These are phyloP conservation scores for Melangyna quadrimaculata DNA, from an alignment of 2,888 invertebrate genomes.

Conservation along the genomic window DNA sequence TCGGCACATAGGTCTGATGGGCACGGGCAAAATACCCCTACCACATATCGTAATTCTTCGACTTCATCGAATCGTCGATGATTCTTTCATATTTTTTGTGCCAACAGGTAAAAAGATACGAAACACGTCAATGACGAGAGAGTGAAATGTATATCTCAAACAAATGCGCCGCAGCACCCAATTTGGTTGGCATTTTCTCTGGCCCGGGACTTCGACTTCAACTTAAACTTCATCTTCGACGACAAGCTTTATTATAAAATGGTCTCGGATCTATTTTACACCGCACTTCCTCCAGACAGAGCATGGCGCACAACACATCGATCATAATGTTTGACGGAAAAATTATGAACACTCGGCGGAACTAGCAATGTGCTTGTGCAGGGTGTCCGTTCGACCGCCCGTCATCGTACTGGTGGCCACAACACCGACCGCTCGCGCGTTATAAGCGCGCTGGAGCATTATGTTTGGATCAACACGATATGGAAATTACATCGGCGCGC, in stretches of 20 bases:
- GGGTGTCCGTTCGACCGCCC: conserved; percentile 1
- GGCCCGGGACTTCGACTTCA: not conserved
- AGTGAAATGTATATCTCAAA: conserved; percentile 56
- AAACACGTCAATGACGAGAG: conserved; percentile 51
- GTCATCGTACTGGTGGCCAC: not conserved
- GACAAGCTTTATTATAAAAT: conserved; percentile 34
- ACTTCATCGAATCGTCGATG: conserved; percentile 58
- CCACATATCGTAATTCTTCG: conserved; percentile 29
- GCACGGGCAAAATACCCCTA: not conserved
- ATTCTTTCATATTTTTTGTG: conserved; percentile 48
- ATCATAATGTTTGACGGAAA: conserved; percentile 70
- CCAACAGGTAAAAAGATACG: conserved; percentile 67
- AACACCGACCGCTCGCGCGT: not conserved
- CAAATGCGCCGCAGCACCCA: conserved; percentile 58
- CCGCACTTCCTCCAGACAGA: conserved; percentile 62
- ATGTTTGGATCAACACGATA: conserved; percentile 63
- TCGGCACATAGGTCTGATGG: not conserved
- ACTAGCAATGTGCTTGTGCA: not conserved
- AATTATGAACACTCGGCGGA: conserved; percentile 69
- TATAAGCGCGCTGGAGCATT: conserved; percentile 35
- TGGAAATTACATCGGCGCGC: conserved; percentile 66
- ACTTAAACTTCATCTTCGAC: not conserved
- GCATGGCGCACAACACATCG: conserved; percentile 62
- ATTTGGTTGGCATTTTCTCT: conserved; percentile 36
- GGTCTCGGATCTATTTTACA: conserved; percentile 51